Evolutionary conservation across 2,888 invertebrate species (phyloP), one percentile per base, ranked within the genome.

Genomic region (Matsumyia berberina): DNA sequence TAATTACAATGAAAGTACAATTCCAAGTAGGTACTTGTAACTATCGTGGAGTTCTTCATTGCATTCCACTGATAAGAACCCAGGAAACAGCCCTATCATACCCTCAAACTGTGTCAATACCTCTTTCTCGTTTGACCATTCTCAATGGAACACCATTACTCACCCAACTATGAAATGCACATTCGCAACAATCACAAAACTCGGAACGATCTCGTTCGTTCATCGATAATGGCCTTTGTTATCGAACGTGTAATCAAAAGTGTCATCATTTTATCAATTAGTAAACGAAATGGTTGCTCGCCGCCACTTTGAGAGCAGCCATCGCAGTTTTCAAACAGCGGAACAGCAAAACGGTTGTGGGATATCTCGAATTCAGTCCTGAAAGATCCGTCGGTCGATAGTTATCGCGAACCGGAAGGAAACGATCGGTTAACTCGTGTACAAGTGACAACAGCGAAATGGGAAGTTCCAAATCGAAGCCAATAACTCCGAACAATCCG

Each of bases 391-490:
- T 79, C 72, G 78, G 49, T 58, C 9, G 39, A 0, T 42, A 15
- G 35, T 44, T 64, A 57, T 58, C 58, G 44, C 42, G 39, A 15
- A 66, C 24, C 17, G 49, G 64, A 31, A 11, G 39, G 31, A 37
- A 24, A 24, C 24, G 24, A 19, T 24, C n/a, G 19, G 9, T 5
- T 24, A 24, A n/a, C 29, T 31, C 15, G 49, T 49, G 11, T 9
- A 17, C 2, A 57, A 37, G 8, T 44, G 8, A 51, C 12, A 17
- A 12, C 15, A 39, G 19, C n/a, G 24, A 19, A 19, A 92, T 92
- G 91, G 91, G 91, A 35, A 89, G 89, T 64, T 88, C 89, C 49
- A 89, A 89, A 80, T 91, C 92, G 4, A 90, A 89, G 78, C 70
- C 79, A 6, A 87, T 87, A 42, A 85, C 86, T 5, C 88, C 88